Conservation (phyloP, 53 echinoderm and acorn worm genomes). For the Mesocentrotus franciscanus region DNA sequence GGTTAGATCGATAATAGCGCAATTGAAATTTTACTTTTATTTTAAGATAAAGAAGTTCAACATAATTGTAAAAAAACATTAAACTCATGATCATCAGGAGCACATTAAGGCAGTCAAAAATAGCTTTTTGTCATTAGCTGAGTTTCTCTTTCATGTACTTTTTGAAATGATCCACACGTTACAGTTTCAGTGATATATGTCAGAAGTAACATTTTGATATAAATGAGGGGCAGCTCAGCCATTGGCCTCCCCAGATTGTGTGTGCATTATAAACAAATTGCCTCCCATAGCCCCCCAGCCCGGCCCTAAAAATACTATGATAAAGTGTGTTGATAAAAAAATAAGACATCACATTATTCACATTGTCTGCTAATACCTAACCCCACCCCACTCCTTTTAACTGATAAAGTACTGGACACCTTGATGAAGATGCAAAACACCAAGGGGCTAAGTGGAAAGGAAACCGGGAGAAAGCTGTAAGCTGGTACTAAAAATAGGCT, state of each 20-base stretch:
- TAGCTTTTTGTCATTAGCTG: too few relatives aligned
- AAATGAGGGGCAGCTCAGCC: background rate
- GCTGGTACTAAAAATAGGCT: conserved; percentile 29
- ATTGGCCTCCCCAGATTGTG: background rate
- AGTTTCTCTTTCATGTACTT: too few relatives aligned
- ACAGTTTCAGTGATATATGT: too few relatives aligned
- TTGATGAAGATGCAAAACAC: background rate
- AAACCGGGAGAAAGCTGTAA: background rate
- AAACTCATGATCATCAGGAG: background rate
- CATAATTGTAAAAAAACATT: background rate
- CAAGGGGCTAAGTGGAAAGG: conserved; percentile 17
- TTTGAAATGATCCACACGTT: too few relatives aligned
- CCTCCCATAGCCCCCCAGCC: too few relatives aligned
- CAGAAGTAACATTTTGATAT: too few relatives aligned
- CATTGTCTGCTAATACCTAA: too few relatives aligned
- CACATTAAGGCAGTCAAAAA: background rate
- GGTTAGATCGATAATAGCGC: background rate
- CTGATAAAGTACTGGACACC: background rate
- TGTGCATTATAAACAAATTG: background rate
- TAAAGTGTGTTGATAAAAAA: too few relatives aligned
- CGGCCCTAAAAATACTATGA: too few relatives aligned
- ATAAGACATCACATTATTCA: too few relatives aligned
- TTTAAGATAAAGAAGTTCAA: background rate
- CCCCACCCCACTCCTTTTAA: background rate
- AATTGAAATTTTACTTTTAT: background rate